Percentiles rank a stretch among this genome's conserved stretches.
Conservation (phyloP, 1,140 invertebrate genomes). For the Drosophila miranda region DNA sequence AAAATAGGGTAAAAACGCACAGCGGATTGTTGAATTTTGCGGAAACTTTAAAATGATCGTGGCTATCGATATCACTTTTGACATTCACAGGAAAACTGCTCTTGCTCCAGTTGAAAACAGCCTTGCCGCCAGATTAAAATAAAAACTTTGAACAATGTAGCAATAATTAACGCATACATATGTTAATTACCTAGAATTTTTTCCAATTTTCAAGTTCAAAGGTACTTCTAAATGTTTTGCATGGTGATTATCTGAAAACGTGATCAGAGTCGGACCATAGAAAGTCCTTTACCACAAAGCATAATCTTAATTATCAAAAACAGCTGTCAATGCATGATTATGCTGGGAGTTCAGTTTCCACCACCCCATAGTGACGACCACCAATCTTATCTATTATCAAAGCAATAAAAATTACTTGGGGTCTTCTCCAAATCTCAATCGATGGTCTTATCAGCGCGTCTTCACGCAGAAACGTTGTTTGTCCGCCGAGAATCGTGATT, state of each 20-base stretch:
- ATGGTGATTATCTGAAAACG: slow-evolving; percentile 5
- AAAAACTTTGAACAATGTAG: too few relatives aligned
- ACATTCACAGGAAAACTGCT: too few relatives aligned
- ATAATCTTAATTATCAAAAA: slow-evolving; percentile 15
- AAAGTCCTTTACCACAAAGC: background rate
- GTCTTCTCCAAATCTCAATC: slow-evolving; percentile 15
- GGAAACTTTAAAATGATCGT: too few relatives aligned
- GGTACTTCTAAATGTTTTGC: too few relatives aligned
- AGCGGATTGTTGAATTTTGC: too few relatives aligned
- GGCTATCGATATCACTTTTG: too few relatives aligned
- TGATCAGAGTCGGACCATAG: background rate
- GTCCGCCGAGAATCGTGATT: background rate
- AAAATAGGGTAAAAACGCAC: too few relatives aligned
- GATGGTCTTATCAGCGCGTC: slow-evolving; percentile 18
- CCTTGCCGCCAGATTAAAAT: too few relatives aligned
- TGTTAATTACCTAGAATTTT: too few relatives aligned
- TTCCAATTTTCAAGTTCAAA: too few relatives aligned
- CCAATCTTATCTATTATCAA: slow-evolving; percentile 21
- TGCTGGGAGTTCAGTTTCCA: slow-evolving; percentile 1
- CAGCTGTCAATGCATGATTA: slow-evolving; percentile 6
- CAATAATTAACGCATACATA: too few relatives aligned
- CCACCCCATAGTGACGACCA: background rate
- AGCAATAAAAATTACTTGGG: slow-evolving; percentile 14
- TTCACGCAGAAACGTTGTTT: background rate
- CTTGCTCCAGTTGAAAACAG: too few relatives aligned